Base-by-base conservation (phyloP, 2,797 vertebrate genomes). In the Syngnathus rostellatus region DNA sequence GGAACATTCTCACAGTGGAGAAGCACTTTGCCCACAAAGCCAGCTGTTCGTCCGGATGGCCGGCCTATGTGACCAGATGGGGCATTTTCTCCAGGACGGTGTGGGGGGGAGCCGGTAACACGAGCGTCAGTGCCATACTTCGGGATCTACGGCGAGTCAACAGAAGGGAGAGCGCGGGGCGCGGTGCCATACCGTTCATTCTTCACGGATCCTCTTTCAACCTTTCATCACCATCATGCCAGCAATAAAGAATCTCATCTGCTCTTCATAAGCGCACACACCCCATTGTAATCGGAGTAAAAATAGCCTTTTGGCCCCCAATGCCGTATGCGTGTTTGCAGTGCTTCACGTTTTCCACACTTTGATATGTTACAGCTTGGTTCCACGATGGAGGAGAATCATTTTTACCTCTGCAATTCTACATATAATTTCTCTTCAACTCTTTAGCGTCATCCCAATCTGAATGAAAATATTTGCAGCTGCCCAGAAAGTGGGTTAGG, bases 31-130 rank as follows among this genome's bases (percentile, higher is more conserved):
- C 63, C 41, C 64, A 50, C 67, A 69, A 70, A 57, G 67, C 73
- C 71, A 61, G 69, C 67, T 59, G 65, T 74, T 73, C 67, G 51
- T 76, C 67, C 70, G 62, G 67, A 70, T 43, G 41, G 64, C 31
- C 69, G 72, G 72, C 70, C 79, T 73, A 73, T 77, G 68, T 82
- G 71, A 86, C 85, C 81, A 83, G 84, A 83, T 70, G 70, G 71
- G 54, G 63, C 74, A 71, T 70, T 43, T 71, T 71, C 58, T 69
- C 11, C 8, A 54, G 53, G 38, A 17, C 10, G 46, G 19, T 17
- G 48, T 38, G 16, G 48, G 14, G 17, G 21, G 1, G 41, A 19
- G 17, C 66, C 72, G 68, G 57, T 75, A 70, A 69, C 72, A 68
- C 38, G 41, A 38, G 68, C 60, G 66, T 74, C 68, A 62, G 70